Conservation (phyloP, 2,113 vertebrate genomes). For the Bos javanicus region DNA sequence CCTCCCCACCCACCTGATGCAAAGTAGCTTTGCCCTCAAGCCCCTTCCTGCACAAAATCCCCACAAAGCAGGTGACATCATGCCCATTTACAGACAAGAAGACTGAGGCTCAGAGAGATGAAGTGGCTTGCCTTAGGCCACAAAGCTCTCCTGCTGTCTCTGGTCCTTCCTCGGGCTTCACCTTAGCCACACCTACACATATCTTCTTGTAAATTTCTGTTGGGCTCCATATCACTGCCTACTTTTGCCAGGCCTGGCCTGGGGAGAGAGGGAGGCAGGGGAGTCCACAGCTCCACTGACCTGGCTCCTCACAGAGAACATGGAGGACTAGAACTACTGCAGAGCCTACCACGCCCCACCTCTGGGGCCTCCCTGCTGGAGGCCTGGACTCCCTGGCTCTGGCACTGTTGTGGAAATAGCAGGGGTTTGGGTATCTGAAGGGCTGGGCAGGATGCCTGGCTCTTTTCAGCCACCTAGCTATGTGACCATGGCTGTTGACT, state of each 20-base stretch:
- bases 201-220: background rate
- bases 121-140: background rate
- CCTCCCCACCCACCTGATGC: background rate
- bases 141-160: background rate
- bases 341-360: background rate
- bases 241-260: slow-evolving; percentile 2
- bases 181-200: background rate
- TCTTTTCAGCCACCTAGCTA: background rate
- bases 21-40: background rate
- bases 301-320: background rate
- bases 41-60: background rate
- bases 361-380: background rate
- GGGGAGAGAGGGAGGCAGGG: background rate
- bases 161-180: background rate
- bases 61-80: background rate
- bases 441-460: background rate
- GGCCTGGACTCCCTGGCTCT: background rate
- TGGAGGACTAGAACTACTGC: background rate
- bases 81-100: background rate
- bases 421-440: background rate
- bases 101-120: background rate
- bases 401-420: background rate
- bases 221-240: background rate
- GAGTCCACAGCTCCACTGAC: background rate
- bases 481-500: background rate